A percentile compares a stretch with the other conserved stretches of the same genome.
phyloP scores from a whole-genome alignment of 2,888 invertebrate genomes.

The Eucriotettix oculatus region DNA sequence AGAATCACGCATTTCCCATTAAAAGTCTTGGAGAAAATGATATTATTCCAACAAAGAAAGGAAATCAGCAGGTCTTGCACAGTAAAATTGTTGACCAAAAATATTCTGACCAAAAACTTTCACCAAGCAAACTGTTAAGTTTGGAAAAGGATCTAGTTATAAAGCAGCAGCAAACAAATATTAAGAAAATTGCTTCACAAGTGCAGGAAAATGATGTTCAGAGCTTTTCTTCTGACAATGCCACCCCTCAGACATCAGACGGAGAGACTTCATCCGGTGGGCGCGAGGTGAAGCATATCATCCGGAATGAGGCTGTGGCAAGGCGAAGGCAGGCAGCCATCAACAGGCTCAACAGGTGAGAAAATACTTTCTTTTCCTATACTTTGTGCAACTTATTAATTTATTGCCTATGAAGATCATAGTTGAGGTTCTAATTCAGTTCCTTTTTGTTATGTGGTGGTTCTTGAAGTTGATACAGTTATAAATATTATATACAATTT shows the following conservation, averaged over 20 bases:
- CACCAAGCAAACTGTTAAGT: background rate
- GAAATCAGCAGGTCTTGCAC: background rate
- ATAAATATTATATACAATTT: no score
- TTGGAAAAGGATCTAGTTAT: background rate
- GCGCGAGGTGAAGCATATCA: slow-evolving; percentile 43
- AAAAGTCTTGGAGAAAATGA: background rate
- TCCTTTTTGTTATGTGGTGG: no score
- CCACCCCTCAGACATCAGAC: slow-evolving; percentile 25
- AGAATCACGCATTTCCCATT: background rate
- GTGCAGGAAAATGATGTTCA: background rate
- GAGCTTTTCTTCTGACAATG: slow-evolving; percentile 2
- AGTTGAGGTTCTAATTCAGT: no score
- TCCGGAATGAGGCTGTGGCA: slow-evolving; percentile 26
- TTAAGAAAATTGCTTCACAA: background rate
- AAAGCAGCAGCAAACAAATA: background rate
- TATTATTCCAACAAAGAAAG: background rate
- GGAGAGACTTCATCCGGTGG: slow-evolving; percentile 45
- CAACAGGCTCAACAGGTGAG: slow-evolving; percentile 24
- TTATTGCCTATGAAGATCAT: no score
- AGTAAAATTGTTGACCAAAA: background rate
- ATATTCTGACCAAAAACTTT: background rate
- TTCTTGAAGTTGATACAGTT: no score
- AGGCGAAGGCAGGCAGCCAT: slow-evolving; percentile 25
- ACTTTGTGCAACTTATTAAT: background rate
- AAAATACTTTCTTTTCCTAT: background rate